These are phyloP conservation scores for Ladona fulva DNA, from an alignment of 1,140 invertebrate species.

Conservation along the genomic window DNA sequence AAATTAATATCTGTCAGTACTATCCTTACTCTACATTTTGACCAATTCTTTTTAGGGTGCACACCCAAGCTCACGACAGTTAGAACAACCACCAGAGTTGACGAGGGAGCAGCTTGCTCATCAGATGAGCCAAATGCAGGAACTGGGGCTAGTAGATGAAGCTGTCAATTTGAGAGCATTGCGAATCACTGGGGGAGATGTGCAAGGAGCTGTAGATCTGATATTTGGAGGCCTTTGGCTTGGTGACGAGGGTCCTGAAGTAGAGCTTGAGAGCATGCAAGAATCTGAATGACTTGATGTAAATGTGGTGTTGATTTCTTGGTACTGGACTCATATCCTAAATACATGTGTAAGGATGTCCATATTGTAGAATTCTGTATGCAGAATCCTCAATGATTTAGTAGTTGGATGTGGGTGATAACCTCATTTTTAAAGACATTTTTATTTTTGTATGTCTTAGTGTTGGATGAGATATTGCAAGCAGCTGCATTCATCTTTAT, in stretches of 20 bases:
- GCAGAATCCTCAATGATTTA: too few species aligned
- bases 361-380: too few species aligned
- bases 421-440: too few species aligned
- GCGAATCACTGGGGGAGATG: constrained; percentile 69
- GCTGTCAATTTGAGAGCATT: constrained; percentile 75
- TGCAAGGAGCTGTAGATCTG: constrained; percentile 77
- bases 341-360: too few species aligned
- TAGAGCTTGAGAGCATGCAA: background rate
- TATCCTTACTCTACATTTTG: background rate
- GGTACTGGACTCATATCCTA: too few species aligned
- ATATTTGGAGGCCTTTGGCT: constrained; percentile 45
- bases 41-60: background rate
- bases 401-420: too few species aligned
- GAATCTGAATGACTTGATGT: background rate
- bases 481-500: too few species aligned
- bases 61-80: background rate
- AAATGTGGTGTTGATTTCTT: too few species aligned
- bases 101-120: constrained; percentile 25
- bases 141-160: constrained; percentile 80
- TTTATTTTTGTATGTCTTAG: too few species aligned
- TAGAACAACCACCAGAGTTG: background rate
- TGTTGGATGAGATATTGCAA: too few species aligned
- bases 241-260: background rate
- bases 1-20: background rate
- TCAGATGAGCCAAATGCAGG: constrained; percentile 74